phyloP scores from a whole-genome alignment of 2,888 invertebrate genomes.

The Apantesis nais region DNA sequence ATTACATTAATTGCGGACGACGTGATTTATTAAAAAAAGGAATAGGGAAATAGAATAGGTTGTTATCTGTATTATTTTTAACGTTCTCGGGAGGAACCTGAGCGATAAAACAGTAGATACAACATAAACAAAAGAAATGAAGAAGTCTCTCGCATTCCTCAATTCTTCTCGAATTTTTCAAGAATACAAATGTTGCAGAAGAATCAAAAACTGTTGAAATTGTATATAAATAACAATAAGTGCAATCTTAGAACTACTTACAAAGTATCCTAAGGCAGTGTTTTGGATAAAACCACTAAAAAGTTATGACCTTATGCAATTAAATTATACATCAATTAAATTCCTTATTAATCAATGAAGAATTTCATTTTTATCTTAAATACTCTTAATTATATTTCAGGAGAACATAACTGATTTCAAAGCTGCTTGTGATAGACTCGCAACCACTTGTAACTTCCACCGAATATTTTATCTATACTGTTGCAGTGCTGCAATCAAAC shows the following conservation, averaged over 20 bases:
- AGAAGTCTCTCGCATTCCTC: background rate
- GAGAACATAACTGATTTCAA: too few relatives aligned
- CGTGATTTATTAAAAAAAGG: slow-evolving; percentile 6
- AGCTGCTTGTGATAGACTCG: too few relatives aligned
- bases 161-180: too few relatives aligned
- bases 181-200: background rate
- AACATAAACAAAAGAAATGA: background rate
- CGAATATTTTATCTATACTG: too few relatives aligned
- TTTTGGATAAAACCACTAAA: background rate
- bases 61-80: background rate
- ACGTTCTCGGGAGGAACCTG: background rate
- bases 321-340: background rate
- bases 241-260: background rate
- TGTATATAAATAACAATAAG: background rate
- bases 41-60: background rate
- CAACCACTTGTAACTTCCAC: too few relatives aligned
- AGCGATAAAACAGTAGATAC: background rate
- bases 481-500: too few relatives aligned
- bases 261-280: background rate
- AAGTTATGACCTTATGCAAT: background rate
- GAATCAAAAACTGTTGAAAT: background rate
- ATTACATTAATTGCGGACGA: slow-evolving; percentile 10
- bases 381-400: background rate
- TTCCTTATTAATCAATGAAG: background rate
- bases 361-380: background rate